These are phyloP conservation scores for Melitaea athalia DNA, from an alignment of 2,888 invertebrate species.

Conservation along the genomic window DNA sequence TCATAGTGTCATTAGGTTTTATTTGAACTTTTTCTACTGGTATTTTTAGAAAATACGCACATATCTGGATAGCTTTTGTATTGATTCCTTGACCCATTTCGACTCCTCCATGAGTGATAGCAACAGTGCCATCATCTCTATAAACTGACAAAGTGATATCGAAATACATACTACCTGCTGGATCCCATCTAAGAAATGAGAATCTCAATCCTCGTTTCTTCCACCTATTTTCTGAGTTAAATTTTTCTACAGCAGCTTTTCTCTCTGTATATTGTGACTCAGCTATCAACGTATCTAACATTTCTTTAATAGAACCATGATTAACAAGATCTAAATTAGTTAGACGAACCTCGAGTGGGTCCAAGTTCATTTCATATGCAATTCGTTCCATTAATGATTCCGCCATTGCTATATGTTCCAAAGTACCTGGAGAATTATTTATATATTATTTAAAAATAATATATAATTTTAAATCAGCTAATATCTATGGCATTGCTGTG, in stretches of 20 bases:
- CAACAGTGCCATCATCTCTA: slow-evolving; percentile 84
- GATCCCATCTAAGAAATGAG: slow-evolving; percentile 83
- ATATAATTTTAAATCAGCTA: too few relatives aligned
- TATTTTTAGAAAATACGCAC: slow-evolving; percentile 84
- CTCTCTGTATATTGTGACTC: slow-evolving; percentile 78
- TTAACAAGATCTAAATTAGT: slow-evolving; percentile 67
- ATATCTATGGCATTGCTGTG: too few relatives aligned
- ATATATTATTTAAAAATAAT: too few relatives aligned
- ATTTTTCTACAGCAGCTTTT: slow-evolving; percentile 70
- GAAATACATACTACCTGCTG: slow-evolving; percentile 50
- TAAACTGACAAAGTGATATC: slow-evolving; percentile 83
- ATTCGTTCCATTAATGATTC: slow-evolving; percentile 86
- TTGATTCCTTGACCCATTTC: slow-evolving; percentile 89
- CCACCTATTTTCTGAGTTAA: slow-evolving; percentile 86
- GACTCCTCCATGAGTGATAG: slow-evolving; percentile 84
- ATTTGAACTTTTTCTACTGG: slow-evolving; percentile 84
- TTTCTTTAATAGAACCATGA: slow-evolving; percentile 56
- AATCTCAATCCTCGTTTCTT: slow-evolving; percentile 85
- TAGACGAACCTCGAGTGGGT: slow-evolving; percentile 80
- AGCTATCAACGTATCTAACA: slow-evolving; percentile 77
- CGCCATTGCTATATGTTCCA: slow-evolving; percentile 80
- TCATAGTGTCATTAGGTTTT: slow-evolving; percentile 83
- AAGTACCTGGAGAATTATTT: slow-evolving; percentile 56
- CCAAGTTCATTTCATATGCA: slow-evolving; percentile 73
- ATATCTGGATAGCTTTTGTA: slow-evolving; percentile 86